Percentiles rank a stretch among this genome's conserved stretches.
phyloP scores from a whole-genome alignment of 2,888 invertebrate genomes.

The Dasypogon diadema region DNA sequence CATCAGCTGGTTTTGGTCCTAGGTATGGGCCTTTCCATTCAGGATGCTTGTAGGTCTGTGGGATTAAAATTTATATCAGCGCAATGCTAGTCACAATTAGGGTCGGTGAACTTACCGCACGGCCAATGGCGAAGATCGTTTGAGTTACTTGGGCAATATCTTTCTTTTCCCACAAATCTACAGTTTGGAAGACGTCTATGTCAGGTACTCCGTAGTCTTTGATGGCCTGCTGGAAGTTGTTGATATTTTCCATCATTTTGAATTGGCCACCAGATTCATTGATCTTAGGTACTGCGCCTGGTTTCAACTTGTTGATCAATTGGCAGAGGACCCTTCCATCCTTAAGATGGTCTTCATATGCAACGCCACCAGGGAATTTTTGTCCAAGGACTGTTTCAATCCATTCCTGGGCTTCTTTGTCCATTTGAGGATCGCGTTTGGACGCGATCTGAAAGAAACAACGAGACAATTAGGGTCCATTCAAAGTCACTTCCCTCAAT shows the following conservation, averaged over 20 bases:
- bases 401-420: constrained; percentile 92
- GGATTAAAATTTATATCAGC: no score
- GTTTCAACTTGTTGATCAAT: constrained; percentile 92
- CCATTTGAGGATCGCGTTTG: constrained; percentile 85
- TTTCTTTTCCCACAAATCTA: constrained; percentile 96
- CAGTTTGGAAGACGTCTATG: constrained; percentile 95
- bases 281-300: constrained; percentile 90
- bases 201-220: constrained; percentile 90
- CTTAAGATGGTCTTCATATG: constrained; percentile 89
- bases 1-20: constrained; percentile 94
- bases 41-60: constrained; percentile 85
- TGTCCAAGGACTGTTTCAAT: constrained; percentile 88
- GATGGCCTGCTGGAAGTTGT: constrained; percentile 87
- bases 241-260: constrained; percentile 99
- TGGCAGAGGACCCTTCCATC: constrained; percentile 95
- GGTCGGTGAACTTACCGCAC: constrained; percentile 78
- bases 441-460: constrained; percentile 76
- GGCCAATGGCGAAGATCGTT: constrained; percentile 87
- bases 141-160: constrained; percentile 88
- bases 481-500: neutral
- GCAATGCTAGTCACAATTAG: no score
- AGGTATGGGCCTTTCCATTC: constrained; percentile 89
- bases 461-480: neutral
- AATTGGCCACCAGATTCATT: constrained; percentile 96
- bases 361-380: constrained; percentile 85